Conservation (phyloP, 2,888 invertebrate genomes). For the Xestia sexstrigata region DNA sequence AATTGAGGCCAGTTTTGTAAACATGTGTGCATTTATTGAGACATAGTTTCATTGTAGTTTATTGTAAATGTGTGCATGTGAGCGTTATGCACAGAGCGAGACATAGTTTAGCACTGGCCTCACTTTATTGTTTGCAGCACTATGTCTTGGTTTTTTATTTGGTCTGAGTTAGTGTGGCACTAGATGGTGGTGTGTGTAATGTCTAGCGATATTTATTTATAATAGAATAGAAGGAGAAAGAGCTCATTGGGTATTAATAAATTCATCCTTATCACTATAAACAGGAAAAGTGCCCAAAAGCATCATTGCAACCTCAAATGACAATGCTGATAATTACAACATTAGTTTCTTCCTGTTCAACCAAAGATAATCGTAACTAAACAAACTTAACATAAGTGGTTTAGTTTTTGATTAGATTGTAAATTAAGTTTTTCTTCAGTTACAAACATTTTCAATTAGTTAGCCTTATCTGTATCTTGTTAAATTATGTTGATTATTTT, state of each 20-base stretch:
- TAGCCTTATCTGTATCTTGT: not conserved
- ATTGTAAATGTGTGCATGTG: too few relatives aligned
- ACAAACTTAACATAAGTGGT: slow-evolving; percentile 16
- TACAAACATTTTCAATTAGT: slow-evolving; percentile 36
- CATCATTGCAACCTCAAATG: not conserved
- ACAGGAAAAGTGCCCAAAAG: not conserved
- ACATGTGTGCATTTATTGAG: too few relatives aligned
- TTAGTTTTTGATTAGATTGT: slow-evolving; percentile 26
- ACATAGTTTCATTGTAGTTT: too few relatives aligned
- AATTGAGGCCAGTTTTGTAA: too few relatives aligned
- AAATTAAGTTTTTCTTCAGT: slow-evolving; percentile 13
- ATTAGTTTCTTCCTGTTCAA: not conserved
- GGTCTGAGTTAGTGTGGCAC: too few relatives aligned
- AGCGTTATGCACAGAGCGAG: too few relatives aligned
- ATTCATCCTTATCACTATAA: not conserved
- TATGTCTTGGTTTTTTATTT: too few relatives aligned
- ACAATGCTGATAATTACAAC: not conserved
- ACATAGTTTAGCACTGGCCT: too few relatives aligned
- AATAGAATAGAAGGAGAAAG: not conserved
- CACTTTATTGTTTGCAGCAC: too few relatives aligned
- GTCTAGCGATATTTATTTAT: too few relatives aligned
- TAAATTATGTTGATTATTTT: not conserved
- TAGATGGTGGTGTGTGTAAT: too few relatives aligned
- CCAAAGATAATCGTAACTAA: not conserved
- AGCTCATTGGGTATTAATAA: not conserved